phyloP scores from a whole-genome alignment of 1,140 invertebrate genomes.

The Drosophila repleta region DNA sequence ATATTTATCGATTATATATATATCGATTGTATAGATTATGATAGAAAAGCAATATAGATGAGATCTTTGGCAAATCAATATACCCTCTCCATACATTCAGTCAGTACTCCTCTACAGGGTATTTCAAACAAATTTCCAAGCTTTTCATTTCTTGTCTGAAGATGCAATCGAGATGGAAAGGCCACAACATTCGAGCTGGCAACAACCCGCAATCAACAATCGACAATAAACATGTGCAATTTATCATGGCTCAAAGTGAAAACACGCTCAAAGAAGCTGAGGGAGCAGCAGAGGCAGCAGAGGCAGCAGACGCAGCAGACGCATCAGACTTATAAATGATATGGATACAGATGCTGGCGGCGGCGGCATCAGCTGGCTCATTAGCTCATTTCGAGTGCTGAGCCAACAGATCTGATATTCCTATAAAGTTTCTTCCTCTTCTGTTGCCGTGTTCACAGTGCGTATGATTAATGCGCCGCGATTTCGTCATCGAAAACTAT shows the following conservation, averaged over 20 bases:
- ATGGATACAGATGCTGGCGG: conserved; percentile 45
- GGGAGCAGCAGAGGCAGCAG: conserved; percentile 10
- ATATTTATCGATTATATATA: not conserved
- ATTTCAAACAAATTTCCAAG: not conserved
- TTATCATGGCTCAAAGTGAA: conserved; percentile 75
- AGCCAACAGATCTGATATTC: not conserved
- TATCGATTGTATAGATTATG: not conserved
- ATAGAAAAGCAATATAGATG: no score
- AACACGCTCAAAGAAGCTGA: conserved; percentile 50
- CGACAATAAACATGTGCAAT: conserved; percentile 60
- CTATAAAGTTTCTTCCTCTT: not conserved
- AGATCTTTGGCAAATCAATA: no score
- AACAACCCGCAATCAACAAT: conserved; percentile 22
- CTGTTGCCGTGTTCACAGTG: conserved; percentile 35
- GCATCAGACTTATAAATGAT: conserved; percentile 73
- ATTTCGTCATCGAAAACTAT: conserved; percentile 28
- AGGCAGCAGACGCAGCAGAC: no score
- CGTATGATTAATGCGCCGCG: conserved; percentile 62
- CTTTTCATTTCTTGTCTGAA: conserved; percentile 28
- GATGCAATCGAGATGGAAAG: conserved; percentile 66
- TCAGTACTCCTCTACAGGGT: not conserved
- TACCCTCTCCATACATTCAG: no score
- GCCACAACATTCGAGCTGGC: conserved; percentile 27
- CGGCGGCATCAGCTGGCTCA: conserved; percentile 45
- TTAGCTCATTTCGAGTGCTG: conserved; percentile 38